Conservation (phyloP, 2,113 vertebrate genomes). For the Hyaena hyaena region DNA sequence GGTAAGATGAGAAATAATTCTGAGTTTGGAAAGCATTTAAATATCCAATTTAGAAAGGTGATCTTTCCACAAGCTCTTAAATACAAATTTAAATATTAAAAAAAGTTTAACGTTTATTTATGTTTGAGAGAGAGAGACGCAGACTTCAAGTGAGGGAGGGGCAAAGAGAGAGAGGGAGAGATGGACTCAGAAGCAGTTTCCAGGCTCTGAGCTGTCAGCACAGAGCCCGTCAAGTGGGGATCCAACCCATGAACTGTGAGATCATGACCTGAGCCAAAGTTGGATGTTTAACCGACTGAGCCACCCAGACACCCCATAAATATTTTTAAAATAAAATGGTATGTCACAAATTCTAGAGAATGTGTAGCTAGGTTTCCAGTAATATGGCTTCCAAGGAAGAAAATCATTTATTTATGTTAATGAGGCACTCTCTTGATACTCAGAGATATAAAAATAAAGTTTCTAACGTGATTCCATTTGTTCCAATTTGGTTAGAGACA, state of each 20-base stretch:
- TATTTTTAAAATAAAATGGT: background rate
- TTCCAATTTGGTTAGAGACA: background rate
- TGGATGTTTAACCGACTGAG: too few relatives aligned
- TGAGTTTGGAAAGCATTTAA: slow-evolving; percentile 10
- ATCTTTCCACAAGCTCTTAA: background rate
- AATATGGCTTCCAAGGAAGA: background rate
- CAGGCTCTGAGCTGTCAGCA: too few relatives aligned
- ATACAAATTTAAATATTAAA: background rate
- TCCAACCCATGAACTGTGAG: too few relatives aligned
- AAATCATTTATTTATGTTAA: background rate
- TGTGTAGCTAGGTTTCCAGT: background rate
- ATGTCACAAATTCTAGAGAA: slow-evolving; percentile 24
- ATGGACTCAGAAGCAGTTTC: too few relatives aligned
- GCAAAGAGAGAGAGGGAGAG: too few relatives aligned
- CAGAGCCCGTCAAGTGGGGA: too few relatives aligned
- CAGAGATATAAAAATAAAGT: background rate
- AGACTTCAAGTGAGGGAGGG: too few relatives aligned
- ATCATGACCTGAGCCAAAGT: too few relatives aligned
- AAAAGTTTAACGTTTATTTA: too few relatives aligned
- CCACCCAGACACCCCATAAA: too few relatives aligned
- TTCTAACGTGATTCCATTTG: background rate
- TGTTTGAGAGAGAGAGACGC: too few relatives aligned
- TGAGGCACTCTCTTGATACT: background rate
- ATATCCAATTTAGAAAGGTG: background rate
- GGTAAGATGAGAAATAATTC: background rate